Evolutionary conservation across 2,113 vertebrate genomes (phyloP).

Genomic region (Patagioenas fasciata): DNA sequence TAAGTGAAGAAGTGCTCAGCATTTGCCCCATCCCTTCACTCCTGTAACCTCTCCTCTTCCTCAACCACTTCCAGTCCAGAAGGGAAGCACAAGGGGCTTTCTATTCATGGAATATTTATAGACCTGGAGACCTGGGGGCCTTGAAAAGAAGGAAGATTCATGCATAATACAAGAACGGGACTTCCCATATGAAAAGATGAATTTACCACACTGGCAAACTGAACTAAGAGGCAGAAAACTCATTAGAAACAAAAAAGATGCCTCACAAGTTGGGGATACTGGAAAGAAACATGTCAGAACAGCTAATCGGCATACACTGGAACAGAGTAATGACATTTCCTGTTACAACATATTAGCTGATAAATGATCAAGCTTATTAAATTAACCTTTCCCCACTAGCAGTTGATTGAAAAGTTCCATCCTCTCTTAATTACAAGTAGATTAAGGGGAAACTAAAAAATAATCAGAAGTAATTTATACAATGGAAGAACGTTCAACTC

Average conservation of each 20-base stretch:
- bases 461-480: not conserved
- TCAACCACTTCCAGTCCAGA: not conserved
- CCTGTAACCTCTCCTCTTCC: not conserved
- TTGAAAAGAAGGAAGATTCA: conserved; percentile 37
- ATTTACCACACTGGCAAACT: not conserved
- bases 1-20: not conserved
- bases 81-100: conserved; percentile 31
- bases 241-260: not conserved
- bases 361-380: not conserved
- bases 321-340: not conserved
- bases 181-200: not conserved
- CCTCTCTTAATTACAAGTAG: not conserved
- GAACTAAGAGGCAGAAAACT: not conserved
- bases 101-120: conserved; percentile 60
- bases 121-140: conserved; percentile 15
- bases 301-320: not conserved
- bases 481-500: not conserved
- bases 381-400: not conserved
- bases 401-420: not conserved
- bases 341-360: not conserved
- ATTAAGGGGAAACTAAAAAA: not conserved
- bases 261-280: not conserved
- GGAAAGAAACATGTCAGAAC: not conserved
- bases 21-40: not conserved
- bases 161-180: conserved; percentile 43